These are phyloP conservation scores for Chloroceryle aenea DNA, from an alignment of 2,113 vertebrate genomes.

Conservation along the genomic window DNA sequence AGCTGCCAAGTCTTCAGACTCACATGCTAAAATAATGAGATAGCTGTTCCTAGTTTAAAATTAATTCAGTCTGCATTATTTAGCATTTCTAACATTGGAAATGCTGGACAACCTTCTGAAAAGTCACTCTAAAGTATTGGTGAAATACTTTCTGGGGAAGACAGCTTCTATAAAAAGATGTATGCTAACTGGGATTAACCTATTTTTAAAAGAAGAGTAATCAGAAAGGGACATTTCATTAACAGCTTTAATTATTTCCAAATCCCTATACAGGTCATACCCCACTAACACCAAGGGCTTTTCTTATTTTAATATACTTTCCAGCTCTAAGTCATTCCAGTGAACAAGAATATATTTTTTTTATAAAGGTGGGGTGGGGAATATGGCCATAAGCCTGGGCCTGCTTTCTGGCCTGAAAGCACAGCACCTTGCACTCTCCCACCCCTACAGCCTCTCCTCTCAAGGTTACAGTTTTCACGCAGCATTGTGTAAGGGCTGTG, in stretches of 20 bases:
- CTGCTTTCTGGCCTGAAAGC: not conserved
- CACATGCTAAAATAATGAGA: slow-evolving; percentile 16
- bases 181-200: slow-evolving; percentile 55
- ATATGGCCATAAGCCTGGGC: not conserved
- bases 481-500: not conserved
- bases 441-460: not conserved
- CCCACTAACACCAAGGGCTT: slow-evolving; percentile 55
- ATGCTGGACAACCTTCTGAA: not conserved
- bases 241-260: slow-evolving; percentile 76
- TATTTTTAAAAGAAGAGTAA: slow-evolving; percentile 71
- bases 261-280: slow-evolving; percentile 74
- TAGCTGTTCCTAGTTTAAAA: slow-evolving; percentile 8
- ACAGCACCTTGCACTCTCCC: not conserved
- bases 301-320: slow-evolving; percentile 24
- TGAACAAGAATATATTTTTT: not conserved
- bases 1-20: not conserved
- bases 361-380: not conserved
- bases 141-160: slow-evolving; percentile 3
- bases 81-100: slow-evolving; percentile 24
- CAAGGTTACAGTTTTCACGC: not conserved
- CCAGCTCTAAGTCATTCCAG: slow-evolving; percentile 29
- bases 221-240: slow-evolving; percentile 69
- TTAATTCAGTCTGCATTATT: not conserved
- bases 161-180: slow-evolving; percentile 53
- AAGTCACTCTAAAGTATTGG: not conserved